Evolutionary conservation across 2,888 invertebrate genomes (phyloP).

Genomic region (Strigamia transsilvanica): DNA sequence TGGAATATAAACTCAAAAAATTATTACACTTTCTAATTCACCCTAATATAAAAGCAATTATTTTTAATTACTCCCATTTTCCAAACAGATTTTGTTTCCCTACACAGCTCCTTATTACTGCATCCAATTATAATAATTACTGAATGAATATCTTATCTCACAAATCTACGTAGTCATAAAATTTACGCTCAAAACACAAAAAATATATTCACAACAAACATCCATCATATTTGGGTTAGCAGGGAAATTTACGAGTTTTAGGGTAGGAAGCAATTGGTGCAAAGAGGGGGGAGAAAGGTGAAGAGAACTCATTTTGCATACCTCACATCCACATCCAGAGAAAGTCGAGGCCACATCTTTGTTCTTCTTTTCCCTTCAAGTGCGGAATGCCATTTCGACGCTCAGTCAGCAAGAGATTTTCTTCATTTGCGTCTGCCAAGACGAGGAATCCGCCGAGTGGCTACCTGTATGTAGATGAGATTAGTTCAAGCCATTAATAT

Average conservation of each 20-base stretch:
- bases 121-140: not conserved
- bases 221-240: slow-evolving; percentile 19
- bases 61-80: slow-evolving; percentile 8
- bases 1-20: not conserved
- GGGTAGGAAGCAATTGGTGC: slow-evolving; percentile 13
- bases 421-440: not conserved
- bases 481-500: slow-evolving; percentile 40
- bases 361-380: not conserved
- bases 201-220: not conserved
- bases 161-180: not conserved
- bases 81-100: not conserved
- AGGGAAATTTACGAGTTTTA: not conserved
- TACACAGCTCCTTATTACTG: not conserved
- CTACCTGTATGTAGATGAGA: slow-evolving; percentile 39
- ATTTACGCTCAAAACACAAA: not conserved
- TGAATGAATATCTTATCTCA: not conserved
- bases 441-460: not conserved
- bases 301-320: not conserved
- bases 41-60: not conserved
- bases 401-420: slow-evolving; percentile 31
- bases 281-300: slow-evolving; percentile 27
- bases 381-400: not conserved
- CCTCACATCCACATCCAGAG: not conserved
- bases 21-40: not conserved
- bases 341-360: not conserved